A percentile compares a stretch with the other conserved stretches of the same genome.
Conservation (phyloP, 2,888 invertebrate genomes). For the Sisyra terminalis region DNA sequence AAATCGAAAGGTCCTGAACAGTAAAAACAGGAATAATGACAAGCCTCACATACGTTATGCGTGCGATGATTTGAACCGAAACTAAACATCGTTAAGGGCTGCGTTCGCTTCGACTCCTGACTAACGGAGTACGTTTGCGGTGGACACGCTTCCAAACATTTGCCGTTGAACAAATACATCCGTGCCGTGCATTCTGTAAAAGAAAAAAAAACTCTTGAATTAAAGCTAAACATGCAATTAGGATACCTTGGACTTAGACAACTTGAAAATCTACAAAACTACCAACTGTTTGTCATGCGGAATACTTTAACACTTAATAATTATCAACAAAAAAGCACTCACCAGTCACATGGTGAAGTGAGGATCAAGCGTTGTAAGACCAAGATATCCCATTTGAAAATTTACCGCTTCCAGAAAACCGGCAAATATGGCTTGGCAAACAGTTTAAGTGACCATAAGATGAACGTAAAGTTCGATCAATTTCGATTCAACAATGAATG, state of each 20-base stretch:
- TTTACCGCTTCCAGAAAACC: neutral
- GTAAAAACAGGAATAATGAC: constrained; percentile 58
- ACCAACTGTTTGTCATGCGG: neutral
- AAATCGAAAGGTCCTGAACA: constrained; percentile 52
- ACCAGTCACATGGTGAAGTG: constrained; percentile 9
- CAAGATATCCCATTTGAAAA: constrained; percentile 7
- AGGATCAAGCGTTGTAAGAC: constrained; percentile 7
- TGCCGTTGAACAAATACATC: constrained; percentile 40
- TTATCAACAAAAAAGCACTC: constrained; percentile 5
- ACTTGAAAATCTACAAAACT: neutral
- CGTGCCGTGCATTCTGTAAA: constrained; percentile 49
- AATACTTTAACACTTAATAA: constrained; percentile 1
- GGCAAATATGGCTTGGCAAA: neutral
- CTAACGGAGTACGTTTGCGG: constrained; percentile 26
- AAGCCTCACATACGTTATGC: constrained; percentile 39
- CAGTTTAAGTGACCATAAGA: too few relatives aligned
- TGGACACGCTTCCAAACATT: constrained; percentile 43
- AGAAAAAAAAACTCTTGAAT: neutral
- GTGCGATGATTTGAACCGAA: constrained; percentile 9
- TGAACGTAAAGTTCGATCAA: too few relatives aligned
- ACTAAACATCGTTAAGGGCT: too few relatives aligned
- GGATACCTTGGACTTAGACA: constrained; percentile 7
- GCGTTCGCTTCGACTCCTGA: too few relatives aligned
- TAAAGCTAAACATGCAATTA: constrained; percentile 13
- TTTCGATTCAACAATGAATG: neutral